phyloP scores from a whole-genome alignment of 2,888 invertebrate species.

The Zygothrica quintamaculata region DNA sequence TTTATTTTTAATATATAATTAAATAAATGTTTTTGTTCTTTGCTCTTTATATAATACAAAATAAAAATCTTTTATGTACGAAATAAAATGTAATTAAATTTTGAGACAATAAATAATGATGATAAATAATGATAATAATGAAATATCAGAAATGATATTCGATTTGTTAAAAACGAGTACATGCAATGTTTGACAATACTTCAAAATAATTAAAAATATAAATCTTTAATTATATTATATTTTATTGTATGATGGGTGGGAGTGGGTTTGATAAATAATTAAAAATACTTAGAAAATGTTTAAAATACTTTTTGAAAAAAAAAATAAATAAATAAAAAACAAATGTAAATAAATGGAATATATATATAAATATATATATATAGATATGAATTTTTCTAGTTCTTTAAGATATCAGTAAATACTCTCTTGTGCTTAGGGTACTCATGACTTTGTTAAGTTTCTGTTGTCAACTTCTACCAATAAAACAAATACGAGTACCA shows the following conservation, averaged over 20 bases:
- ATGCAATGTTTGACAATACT: constrained; percentile 43
- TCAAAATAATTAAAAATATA: constrained; percentile 20
- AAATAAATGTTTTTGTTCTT: constrained; percentile 60
- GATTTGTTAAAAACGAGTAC: constrained; percentile 34
- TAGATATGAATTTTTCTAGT: constrained; percentile 37
- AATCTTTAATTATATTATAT: constrained; percentile 4
- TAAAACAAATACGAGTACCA: neutral
- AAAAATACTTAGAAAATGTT: neutral
- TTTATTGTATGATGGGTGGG: constrained; percentile 40
- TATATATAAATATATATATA: constrained; percentile 34
- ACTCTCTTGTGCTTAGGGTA: constrained; percentile 12
- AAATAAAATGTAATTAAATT: constrained; percentile 26
- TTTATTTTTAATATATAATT: constrained; percentile 54
- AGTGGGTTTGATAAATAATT: constrained; percentile 50
- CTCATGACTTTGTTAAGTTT: constrained; percentile 67
- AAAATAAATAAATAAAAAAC: constrained; percentile 10
- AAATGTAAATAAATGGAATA: constrained; percentile 40
- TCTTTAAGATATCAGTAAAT: constrained; percentile 41
- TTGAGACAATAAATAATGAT: constrained; percentile 58
- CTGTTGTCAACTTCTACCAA: constrained; percentile 41
- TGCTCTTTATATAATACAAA: constrained; percentile 28
- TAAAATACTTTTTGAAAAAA: constrained; percentile 12
- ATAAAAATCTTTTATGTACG: constrained; percentile 17
- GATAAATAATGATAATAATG: constrained; percentile 13
- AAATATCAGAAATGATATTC: constrained; percentile 19